These are phyloP conservation scores for Melieria crassipennis DNA, from an alignment of 2,888 invertebrate genomes.

Conservation along the genomic window DNA sequence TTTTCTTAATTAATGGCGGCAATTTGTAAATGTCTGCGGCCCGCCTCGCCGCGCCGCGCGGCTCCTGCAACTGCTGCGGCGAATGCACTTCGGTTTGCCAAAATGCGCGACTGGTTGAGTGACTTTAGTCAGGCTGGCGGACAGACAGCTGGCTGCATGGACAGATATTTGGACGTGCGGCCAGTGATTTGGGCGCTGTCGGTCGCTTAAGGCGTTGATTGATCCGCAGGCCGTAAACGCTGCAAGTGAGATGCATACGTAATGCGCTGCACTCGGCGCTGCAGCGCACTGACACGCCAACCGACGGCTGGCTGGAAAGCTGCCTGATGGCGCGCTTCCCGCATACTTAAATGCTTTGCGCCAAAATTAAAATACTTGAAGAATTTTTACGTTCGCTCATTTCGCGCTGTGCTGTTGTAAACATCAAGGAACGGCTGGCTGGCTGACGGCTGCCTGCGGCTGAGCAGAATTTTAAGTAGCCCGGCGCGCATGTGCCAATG, in stretches of 20 bases:
- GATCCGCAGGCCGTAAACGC: slow-evolving; percentile 47
- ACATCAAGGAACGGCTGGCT: neutral
- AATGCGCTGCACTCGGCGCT: slow-evolving; percentile 13
- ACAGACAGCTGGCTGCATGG: neutral
- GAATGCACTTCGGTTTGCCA: neutral
- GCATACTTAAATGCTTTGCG: slow-evolving; percentile 15
- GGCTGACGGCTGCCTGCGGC: neutral
- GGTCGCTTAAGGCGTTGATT: slow-evolving; percentile 58
- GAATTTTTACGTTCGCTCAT: slow-evolving; percentile 18
- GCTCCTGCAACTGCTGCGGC: neutral
- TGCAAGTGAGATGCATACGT: slow-evolving; percentile 34
- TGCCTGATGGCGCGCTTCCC: no score
- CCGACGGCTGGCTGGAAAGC: no score
- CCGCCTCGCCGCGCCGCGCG: slow-evolving; percentile 43
- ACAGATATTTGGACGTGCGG: slow-evolving; percentile 3
- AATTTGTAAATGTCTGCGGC: slow-evolving; percentile 60
- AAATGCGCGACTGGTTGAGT: slow-evolving; percentile 4
- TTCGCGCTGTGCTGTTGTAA: neutral
- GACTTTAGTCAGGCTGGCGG: slow-evolving; percentile 9
- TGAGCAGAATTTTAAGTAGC: slow-evolving; percentile 30
- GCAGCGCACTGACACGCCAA: neutral
- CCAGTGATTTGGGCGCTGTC: slow-evolving; percentile 32
- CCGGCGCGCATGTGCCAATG: slow-evolving; percentile 13
- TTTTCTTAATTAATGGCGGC: slow-evolving; percentile 60
- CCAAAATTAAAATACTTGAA: slow-evolving; percentile 16